Evolutionary conservation across 2,888 invertebrate genomes (phyloP), one percentile per base, ranked within the genome.

Genomic region (Sesia bembeciformis): DNA sequence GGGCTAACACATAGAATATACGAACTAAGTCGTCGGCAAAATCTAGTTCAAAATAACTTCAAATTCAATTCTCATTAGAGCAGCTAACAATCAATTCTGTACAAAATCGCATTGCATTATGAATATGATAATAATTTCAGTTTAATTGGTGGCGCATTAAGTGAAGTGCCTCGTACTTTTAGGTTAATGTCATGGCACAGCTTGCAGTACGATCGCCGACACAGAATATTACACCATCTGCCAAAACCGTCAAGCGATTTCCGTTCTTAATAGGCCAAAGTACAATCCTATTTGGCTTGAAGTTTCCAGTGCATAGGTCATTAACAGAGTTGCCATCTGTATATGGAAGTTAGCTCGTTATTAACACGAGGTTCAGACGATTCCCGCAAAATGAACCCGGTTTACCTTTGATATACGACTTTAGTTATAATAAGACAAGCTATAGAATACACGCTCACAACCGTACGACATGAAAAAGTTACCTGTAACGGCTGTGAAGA

Each of bases 61-160:
- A 6, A 6, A 42, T 42, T 42, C 42, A 3, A 42, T 42, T 7
- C 42, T 1, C 42, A 42, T 23, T 23, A 1, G 23, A 23, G 23
- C 23, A 23, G n/a, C 23, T 46, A 46, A 46, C 4, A 23, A 23
- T 46, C n/a, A 23, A 46, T 46, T 46, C 23, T 46, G 23, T 23
- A 23, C 46, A 46, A 46, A 46, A 46, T n/a, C 7, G 46, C 46
- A 46, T 4, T 46, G 46, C 46, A 46, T 46, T 7, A 46, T 23
- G 46, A 46, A 46, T 46, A 46, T 46, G 46, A 46, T 46, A 46
- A 46, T 70, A 65, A 70, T 64, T 66, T 62, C 60, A 63, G 65
- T 65, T 61, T 61, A 68, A 75, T 74, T 74, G 66, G 64, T 65
- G 69, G 65, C 64, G 65, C 70, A 72, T 68, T 72, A 73, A 61